Evolutionary conservation across 2,888 invertebrate genomes (phyloP), one percentile per base, ranked within the genome.

Genomic region (Drosophila demipolita): DNA sequence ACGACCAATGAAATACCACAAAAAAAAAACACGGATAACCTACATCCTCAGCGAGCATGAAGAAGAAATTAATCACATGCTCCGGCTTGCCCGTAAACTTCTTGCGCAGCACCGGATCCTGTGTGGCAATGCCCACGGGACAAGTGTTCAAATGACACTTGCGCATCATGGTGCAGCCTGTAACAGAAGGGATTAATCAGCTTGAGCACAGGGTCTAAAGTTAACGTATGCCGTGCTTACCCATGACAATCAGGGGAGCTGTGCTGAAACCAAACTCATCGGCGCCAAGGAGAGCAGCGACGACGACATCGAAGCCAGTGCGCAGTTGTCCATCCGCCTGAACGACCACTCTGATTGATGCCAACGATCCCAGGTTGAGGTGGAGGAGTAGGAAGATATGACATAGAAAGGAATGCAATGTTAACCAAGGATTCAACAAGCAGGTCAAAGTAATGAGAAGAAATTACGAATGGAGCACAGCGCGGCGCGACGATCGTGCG

Each of bases 261-360:
- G 99, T 99, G 92, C 99, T 99, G 94, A 99, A 98, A 29, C 99
- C 99, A 92, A 99, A 98, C 93, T 99, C 99, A 93, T 99, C 99
- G 11, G 99, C 99, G 32, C 99, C 99, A 45, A 99, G 94, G 49
- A 99, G 92, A 0, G 98, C 99, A 3, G 99, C 99, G 32, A 99
- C 97, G 85, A 99, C 95, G 33, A 99, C 98, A 94, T 99, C 99
- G 92, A 98, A 98, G 32, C 99, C 98, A 6, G 98, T 98, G 72
- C 99, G 94, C 80, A 99, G 95, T 93, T 99, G 99, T 42, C 99
- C 99, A 93, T 99, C 99, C 26, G 98, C 99, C 94, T 99, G 99
- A 0, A 99, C 95, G 40, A 99, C 96, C 87, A 99, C 96, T 78
- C 99, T 96, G 63, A 9, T 23, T 42, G 36, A 38, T 50, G 12